Evolutionary conservation across 2,888 invertebrate genomes (phyloP), one percentile per base, ranked within the genome.

Genomic region (Callyntrura sp.): DNA sequence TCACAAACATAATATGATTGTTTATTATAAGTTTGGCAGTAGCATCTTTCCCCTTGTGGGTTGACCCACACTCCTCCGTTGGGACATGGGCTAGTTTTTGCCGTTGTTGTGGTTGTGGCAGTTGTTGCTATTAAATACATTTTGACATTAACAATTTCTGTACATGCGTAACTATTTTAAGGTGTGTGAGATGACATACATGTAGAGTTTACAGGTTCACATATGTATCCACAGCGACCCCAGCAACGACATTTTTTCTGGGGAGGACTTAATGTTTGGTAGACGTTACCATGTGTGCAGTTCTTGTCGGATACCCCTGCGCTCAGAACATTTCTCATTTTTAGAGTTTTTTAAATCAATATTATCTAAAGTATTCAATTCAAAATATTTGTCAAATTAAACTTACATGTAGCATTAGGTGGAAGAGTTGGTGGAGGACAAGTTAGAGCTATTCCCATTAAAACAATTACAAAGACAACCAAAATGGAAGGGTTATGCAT

Each of bases 211-310:
- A 45, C 45, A 20, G 60, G 20, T 4, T 11, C 14, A 60, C 60
- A 60, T 5, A 60, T 11, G 60, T 60, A 60, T 17, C 60, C 60
- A 60, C 60, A 60, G 20, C 23, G 60, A 23, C 60, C 60, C 60
- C 60, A 60, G 60, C 60, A 60, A 23, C 11, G 60, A 20, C 60
- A 60, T 5, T 11, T 3, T 23, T 60, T 2, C 4, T 23, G 60
- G 9, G 20, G 60, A 11, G 60, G 20, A 60, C 2, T 20, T 23
- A 60, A 11, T 5, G 60, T 20, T 20, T 60, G 60, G 20, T 60
- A 60, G 20, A 20, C 20, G 17, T 5, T 5, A 23, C 60, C 60
- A 20, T 2, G 4, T 17, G 60, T 3, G 11, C 60, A 60, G 20
- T 23, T 23, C 60, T 60, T n/a, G 23, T 60, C 14, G 11, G 60